Conservation (phyloP, 2,113 vertebrate species). For the Mus spicilegus region DNA sequence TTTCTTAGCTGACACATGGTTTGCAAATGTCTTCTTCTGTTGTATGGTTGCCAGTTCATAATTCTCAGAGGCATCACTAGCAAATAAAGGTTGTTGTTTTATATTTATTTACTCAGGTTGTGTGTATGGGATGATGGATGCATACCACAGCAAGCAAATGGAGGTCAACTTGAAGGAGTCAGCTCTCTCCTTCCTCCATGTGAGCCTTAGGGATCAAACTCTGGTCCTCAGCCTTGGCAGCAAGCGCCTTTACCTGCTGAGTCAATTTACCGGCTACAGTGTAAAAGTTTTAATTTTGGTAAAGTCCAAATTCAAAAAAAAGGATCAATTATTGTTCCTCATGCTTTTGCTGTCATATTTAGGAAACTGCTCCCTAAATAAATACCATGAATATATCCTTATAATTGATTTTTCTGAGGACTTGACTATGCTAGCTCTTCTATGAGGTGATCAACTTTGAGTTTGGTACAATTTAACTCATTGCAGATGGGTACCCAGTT, state of each 20-base stretch:
- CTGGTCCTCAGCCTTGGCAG: accelerated
- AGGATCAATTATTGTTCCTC: neutral
- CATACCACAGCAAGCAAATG: neutral
- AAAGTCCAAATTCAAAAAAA: neutral
- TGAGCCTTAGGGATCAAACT: neutral
- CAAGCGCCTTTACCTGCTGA: neutral
- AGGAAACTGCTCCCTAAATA: neutral
- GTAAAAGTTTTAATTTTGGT: neutral
- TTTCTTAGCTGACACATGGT: neutral
- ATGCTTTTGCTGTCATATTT: neutral
- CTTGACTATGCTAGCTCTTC: neutral
- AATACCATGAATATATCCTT: neutral
- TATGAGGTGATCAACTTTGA: neutral
- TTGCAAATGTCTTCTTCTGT: slow-evolving; percentile 20
- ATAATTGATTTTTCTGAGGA: neutral
- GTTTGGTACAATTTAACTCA: neutral
- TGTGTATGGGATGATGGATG: neutral
- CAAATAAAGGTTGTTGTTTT: neutral
- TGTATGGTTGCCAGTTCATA: neutral
- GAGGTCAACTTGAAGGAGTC: neutral
- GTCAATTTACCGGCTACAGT: neutral
- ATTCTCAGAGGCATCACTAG: neutral
- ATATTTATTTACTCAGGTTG: no score
- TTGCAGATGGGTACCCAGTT: neutral
- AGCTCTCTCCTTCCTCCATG: neutral